Evolutionary conservation across 2,888 invertebrate species (phyloP), one percentile per base, ranked within the genome.

Genomic region (Prenolepis imparis): DNA sequence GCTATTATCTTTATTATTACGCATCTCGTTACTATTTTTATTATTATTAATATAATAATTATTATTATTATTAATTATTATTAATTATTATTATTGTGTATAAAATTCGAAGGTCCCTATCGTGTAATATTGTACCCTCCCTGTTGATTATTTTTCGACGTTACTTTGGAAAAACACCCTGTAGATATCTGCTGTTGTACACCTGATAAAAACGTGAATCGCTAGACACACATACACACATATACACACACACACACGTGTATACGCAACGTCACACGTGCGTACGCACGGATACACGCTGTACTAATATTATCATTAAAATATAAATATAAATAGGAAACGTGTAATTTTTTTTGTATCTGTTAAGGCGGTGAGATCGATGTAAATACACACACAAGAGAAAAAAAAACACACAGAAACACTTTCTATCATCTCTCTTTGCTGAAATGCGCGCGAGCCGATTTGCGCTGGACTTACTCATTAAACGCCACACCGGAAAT

Each of bases 111-210:
- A 84, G 86, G 81, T 83, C 89, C 91, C 92, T 90, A 90, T 92
- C 91, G 88, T 93, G 93, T 93, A 93, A 93, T 91, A 93, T 93
- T 92, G 89, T 92, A 91, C 87, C 88, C 87, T 87, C 89, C 89
- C 87, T 93, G 93, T 93, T 93, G 90, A 92, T 92, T 93, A 92
- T 87, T 92, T 89, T 88, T 85, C 83, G 86, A 91, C 81, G 89
- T 92, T 91, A 84, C 87, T 89, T 91, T 63, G 78, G 87, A 87
- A 28, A n/a, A 82, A 91, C 87, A 90, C 91, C 90, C 87, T 93
- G 93, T 93, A 93, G 92, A 93, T 93, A 93, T 91, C 90, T 84
- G 91, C 92, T 93, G 91, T 93, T 92, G 88, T 89, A 92, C 89
- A 87, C 88, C 85, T 87, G 88, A 90, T 57, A 66, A 80, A 63